Conservation (phyloP, 2,113 vertebrate species). For the Hypocryptadius cinnamomeus region DNA sequence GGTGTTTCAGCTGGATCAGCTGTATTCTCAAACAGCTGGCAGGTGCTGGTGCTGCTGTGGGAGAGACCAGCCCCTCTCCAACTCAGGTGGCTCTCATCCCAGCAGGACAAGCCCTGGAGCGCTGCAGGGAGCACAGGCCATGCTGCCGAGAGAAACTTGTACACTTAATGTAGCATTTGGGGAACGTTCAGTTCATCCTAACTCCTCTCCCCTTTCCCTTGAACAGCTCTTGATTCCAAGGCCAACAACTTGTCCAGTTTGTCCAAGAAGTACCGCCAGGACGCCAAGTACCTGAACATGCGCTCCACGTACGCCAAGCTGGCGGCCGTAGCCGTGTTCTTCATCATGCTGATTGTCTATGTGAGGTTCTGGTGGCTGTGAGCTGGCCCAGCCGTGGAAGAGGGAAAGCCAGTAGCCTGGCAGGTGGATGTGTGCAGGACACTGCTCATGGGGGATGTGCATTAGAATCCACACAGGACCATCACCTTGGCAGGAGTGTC, state of each 20-base stretch:
- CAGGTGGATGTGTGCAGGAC: slow-evolving; percentile 64
- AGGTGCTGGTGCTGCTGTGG: not conserved
- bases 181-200: not conserved
- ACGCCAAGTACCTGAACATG: slow-evolving; percentile 98
- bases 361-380: slow-evolving; percentile 99
- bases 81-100: not conserved
- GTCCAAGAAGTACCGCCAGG: slow-evolving; percentile 97
- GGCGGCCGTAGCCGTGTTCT: slow-evolving; percentile 91
- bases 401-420: slow-evolving; percentile 51
- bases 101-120: not conserved
- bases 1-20: not conserved
- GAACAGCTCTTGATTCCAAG: slow-evolving; percentile 93
- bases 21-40: not conserved
- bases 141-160: not conserved
- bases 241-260: slow-evolving; percentile 95
- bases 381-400: slow-evolving; percentile 34
- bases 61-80: not conserved
- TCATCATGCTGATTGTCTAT: slow-evolving; percentile 98
- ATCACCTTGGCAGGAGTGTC: slow-evolving; percentile 27
- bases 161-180: not conserved
- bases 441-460: slow-evolving; percentile 63
- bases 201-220: not conserved
- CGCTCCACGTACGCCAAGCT: slow-evolving; percentile 98
- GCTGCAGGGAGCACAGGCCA: not conserved
- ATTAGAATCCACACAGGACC: slow-evolving; percentile 68